Evolutionary conservation across 2,113 vertebrate genomes (phyloP).

Genomic region (Vidua chalybeata): DNA sequence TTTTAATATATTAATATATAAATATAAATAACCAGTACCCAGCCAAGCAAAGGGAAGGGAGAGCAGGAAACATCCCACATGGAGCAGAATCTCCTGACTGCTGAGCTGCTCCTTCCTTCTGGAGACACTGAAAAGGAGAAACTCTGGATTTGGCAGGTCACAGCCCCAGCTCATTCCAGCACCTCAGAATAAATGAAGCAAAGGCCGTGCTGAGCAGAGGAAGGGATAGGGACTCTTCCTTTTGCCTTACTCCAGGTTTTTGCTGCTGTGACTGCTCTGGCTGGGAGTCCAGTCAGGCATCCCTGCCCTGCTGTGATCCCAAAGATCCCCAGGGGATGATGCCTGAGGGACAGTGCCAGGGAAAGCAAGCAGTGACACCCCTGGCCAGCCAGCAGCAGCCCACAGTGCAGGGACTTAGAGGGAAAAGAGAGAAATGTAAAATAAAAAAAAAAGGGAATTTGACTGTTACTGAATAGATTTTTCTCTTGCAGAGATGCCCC

Average conservation of each 20-base stretch:
- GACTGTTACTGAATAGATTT: background rate
- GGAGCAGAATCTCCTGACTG: background rate
- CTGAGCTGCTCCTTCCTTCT: background rate
- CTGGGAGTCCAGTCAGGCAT: background rate
- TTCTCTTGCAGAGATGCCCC: background rate
- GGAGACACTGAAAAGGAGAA: background rate
- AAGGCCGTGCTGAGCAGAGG: background rate
- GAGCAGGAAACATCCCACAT: background rate
- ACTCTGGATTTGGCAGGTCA: background rate
- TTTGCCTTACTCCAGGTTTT: background rate
- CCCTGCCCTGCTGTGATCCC: background rate
- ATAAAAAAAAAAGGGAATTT: background rate
- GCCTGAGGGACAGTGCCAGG: background rate
- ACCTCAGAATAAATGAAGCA: background rate
- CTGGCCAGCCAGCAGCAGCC: background rate
- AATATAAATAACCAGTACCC: background rate
- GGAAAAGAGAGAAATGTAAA: fast-evolving
- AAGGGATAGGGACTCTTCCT: background rate
- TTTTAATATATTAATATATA: no score
- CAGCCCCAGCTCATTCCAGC: background rate
- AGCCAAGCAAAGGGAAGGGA: background rate
- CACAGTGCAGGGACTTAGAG: no score
- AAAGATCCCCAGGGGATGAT: background rate
- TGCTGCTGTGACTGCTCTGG: background rate
- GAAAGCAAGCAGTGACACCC: background rate